A percentile compares a stretch with the other conserved stretches of the same genome.
Evolutionary conservation across 2,888 invertebrate genomes (phyloP).

Genomic region (Smittia aterrima): DNA sequence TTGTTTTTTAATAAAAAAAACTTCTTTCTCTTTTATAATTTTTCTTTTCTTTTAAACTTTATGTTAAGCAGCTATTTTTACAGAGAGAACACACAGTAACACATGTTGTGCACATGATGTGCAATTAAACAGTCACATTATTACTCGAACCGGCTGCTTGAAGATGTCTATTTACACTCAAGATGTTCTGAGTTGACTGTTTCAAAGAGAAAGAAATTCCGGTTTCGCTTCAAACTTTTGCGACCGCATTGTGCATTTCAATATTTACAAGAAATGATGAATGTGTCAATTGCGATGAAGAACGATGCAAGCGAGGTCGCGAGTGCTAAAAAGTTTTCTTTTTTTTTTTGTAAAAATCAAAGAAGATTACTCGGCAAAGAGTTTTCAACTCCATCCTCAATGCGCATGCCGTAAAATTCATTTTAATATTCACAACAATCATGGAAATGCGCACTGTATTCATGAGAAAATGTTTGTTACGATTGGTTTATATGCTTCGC

Average conservation of each 20-base stretch:
- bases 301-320: neutral
- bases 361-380: too few relatives aligned
- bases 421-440: neutral
- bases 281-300: neutral
- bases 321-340: neutral
- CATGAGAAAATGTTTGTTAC: neutral
- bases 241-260: neutral
- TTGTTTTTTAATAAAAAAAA: neutral
- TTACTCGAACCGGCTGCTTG: neutral
- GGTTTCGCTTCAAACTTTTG: neutral
- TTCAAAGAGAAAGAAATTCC: neutral
- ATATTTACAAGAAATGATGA: neutral
- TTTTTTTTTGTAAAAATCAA: neutral
- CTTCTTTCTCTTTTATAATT: too few relatives aligned
- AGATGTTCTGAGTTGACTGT: neutral
- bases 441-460: constrained; percentile 1
- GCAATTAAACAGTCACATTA: constrained; percentile 18
- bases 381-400: neutral
- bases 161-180: neutral
- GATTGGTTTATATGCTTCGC: neutral
- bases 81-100: neutral
- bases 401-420: neutral
- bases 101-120: constrained; percentile 9
- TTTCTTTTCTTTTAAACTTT: neutral
- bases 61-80: neutral